Conservation (phyloP, 2,888 invertebrate genomes). For the Athetis lepigone region DNA sequence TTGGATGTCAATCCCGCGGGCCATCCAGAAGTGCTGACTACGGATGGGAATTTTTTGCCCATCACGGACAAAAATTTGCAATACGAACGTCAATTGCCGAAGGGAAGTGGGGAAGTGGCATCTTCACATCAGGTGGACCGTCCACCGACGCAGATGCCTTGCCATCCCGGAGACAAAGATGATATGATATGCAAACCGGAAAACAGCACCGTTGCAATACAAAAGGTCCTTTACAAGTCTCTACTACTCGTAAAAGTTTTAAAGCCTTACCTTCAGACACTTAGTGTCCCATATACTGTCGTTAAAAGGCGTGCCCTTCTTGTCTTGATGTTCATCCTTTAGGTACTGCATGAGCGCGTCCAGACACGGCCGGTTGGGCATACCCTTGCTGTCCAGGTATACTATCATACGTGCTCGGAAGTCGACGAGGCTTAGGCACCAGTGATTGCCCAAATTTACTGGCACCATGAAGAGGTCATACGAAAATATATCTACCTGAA, state of each 20-base stretch:
- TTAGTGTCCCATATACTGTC: slow-evolving; percentile 92
- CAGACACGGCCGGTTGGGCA: slow-evolving; percentile 93
- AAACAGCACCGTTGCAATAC: too few relatives aligned
- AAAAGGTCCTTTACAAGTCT: too few relatives aligned
- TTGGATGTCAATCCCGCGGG: too few relatives aligned
- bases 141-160: too few relatives aligned
- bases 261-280: slow-evolving; percentile 89
- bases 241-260: background rate
- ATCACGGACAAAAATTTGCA: too few relatives aligned
- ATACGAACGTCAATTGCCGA: too few relatives aligned
- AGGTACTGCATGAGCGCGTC: slow-evolving; percentile 94
- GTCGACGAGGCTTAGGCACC: slow-evolving; percentile 98
- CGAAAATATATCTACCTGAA: slow-evolving; percentile 94
- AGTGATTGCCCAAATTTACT: slow-evolving; percentile 98
- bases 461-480: slow-evolving; percentile 97
- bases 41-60: too few relatives aligned
- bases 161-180: too few relatives aligned
- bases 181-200: too few relatives aligned
- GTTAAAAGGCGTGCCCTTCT: slow-evolving; percentile 94
- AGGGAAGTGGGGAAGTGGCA: too few relatives aligned
- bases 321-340: slow-evolving; percentile 95
- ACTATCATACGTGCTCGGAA: slow-evolving; percentile 93
- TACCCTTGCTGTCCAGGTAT: slow-evolving; percentile 98
- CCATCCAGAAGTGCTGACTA: too few relatives aligned
- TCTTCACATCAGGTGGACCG: too few relatives aligned